Evolutionary conservation across 2,113 vertebrate species (phyloP).

Genomic region (Rynchops niger): DNA sequence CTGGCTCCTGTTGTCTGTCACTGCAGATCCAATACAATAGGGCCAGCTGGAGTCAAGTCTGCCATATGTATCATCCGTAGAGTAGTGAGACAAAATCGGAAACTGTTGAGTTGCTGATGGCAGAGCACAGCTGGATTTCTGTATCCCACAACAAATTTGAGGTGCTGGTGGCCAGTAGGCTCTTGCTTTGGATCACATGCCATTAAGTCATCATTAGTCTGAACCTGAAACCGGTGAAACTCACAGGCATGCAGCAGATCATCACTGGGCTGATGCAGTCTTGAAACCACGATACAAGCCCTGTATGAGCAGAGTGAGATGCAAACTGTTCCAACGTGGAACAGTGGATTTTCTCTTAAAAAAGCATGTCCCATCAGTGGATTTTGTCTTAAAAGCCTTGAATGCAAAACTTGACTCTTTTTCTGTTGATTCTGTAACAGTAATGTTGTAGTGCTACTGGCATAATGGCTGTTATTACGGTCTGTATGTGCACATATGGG

Average conservation of each 20-base stretch:
- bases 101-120: not conserved
- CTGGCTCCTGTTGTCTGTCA: slow-evolving; percentile 63
- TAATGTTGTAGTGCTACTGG: not conserved
- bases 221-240: fast-evolving
- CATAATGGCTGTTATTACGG: not conserved
- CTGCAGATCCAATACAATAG: slow-evolving; percentile 61
- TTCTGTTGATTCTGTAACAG: not conserved
- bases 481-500: slow-evolving; percentile 18
- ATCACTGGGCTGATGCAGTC: fast-evolving
- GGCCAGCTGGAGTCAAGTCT: slow-evolving; percentile 65
- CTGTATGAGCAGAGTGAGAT: fast-evolving
- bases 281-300: fast-evolving
- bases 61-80: not conserved
- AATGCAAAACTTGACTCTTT: not conserved
- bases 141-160: fast-evolving
- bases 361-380: not conserved
- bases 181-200: fast-evolving
- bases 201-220: fast-evolving
- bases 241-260: fast-evolving
- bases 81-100: not conserved
- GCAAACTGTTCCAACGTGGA: fast-evolving
- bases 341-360: not conserved
- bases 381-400: fast-evolving
- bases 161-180: not conserved
- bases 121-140: slow-evolving; percentile 32